Evolutionary conservation across 2,888 invertebrate species (phyloP).

Genomic region (Cantharis rufa): DNA sequence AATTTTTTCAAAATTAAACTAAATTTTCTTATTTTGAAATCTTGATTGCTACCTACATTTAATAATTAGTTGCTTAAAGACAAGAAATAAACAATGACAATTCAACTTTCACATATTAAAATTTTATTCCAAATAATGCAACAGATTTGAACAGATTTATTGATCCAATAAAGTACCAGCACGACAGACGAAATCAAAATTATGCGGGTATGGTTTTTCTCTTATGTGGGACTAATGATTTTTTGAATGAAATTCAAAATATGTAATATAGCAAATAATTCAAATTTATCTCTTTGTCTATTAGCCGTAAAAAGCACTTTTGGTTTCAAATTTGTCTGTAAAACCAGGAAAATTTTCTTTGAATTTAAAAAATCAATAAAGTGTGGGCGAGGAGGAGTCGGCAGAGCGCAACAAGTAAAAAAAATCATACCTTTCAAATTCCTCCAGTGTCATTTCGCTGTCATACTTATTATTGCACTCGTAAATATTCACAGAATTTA

Average conservation of each 20-base stretch:
- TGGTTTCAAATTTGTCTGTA: not conserved
- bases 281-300: not conserved
- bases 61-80: not conserved
- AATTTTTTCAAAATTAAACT: not conserved
- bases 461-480: conserved; percentile 28
- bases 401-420: conserved; percentile 24
- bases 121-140: not conserved
- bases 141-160: conserved; percentile 7
- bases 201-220: conserved; percentile 13
- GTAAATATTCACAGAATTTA: conserved; percentile 8
- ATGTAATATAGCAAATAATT: not conserved
- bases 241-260: not conserved
- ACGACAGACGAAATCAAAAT: conserved; percentile 8
- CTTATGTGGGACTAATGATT: not conserved
- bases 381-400: not conserved
- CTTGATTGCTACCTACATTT: not conserved
- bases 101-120: not conserved
- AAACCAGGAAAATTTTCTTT: not conserved
- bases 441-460: conserved; percentile 29
- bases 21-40: not conserved
- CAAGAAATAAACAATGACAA: too few species aligned
- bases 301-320: not conserved
- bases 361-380: not conserved
- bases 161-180: conserved; percentile 6
- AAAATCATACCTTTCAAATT: conserved; percentile 32